phyloP scores from a whole-genome alignment of 2,888 invertebrate species.

The Opisthograptis luteolata region DNA sequence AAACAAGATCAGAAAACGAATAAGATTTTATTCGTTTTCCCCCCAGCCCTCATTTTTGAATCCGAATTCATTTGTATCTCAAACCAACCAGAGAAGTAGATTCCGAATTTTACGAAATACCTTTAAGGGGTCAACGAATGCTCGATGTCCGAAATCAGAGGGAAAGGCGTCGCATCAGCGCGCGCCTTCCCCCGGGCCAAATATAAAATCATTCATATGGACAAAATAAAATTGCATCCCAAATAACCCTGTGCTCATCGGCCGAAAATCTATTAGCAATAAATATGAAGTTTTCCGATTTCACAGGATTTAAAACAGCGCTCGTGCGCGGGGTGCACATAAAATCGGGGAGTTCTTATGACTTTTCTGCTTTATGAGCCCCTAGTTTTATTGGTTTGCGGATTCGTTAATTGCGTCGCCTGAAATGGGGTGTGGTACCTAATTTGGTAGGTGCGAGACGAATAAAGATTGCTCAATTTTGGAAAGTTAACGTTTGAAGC shows the following conservation, averaged over 20 bases:
- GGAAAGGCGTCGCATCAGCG: slow-evolving; percentile 58
- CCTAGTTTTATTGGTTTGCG: slow-evolving; percentile 65
- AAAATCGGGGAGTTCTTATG: slow-evolving; percentile 68
- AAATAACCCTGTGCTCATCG: slow-evolving; percentile 81
- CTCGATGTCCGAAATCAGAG: slow-evolving; percentile 68
- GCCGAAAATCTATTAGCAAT: slow-evolving; percentile 84
- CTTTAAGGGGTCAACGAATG: slow-evolving; percentile 60
- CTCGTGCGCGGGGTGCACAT: slow-evolving; percentile 54
- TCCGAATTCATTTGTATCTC: slow-evolving; percentile 42
- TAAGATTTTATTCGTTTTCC: background rate
- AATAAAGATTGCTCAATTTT: slow-evolving; percentile 11
- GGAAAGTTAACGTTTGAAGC: background rate
- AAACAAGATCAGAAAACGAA: too few relatives aligned
- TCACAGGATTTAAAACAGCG: slow-evolving; percentile 78
- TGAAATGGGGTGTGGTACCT: slow-evolving; percentile 15
- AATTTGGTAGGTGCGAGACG: slow-evolving; percentile 17
- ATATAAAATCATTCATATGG: slow-evolving; percentile 84
- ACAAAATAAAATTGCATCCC: slow-evolving; percentile 84
- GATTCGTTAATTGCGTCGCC: slow-evolving; percentile 50
- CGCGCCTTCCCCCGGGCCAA: slow-evolving; percentile 67
- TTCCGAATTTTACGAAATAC: slow-evolving; percentile 50
- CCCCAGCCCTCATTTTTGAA: background rate
- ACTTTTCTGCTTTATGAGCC: slow-evolving; percentile 73
- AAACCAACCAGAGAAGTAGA: slow-evolving; percentile 54
- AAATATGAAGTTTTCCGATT: slow-evolving; percentile 84